Conservation (phyloP, 2,113 vertebrate genomes). For the Arizona elegans region DNA sequence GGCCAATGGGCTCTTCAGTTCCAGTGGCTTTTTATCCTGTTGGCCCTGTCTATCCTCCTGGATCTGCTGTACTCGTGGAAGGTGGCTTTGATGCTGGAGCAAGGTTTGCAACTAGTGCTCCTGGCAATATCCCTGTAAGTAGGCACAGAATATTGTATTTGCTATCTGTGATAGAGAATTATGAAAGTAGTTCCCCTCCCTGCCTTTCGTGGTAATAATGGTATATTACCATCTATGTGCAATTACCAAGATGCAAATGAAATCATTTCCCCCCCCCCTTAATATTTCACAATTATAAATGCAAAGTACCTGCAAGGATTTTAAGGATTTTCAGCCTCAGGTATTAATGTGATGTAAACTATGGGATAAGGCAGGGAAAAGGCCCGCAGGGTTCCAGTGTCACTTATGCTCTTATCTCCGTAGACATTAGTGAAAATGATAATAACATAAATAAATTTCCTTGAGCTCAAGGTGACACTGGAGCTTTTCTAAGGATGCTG, state of each 20-base stretch:
- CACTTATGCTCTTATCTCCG: neutral
- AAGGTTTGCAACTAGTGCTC: constrained; percentile 81
- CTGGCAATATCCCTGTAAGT: constrained; percentile 88
- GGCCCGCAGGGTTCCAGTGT: neutral
- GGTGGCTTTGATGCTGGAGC: constrained; percentile 86
- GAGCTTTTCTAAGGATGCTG: neutral
- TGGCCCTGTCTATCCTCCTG: constrained; percentile 83
- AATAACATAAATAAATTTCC: neutral
- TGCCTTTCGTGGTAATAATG: neutral
- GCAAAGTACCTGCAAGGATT: neutral
- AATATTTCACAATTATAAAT: neutral
- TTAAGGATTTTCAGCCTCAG: neutral
- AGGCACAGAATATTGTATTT: rapidly evolving
- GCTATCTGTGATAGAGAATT: rapidly evolving
- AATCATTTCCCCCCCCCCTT: too few relatives aligned
- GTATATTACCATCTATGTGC: neutral
- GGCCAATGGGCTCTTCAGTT: constrained; percentile 81
- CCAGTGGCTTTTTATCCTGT: constrained; percentile 93
- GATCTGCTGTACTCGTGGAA: constrained; percentile 88
- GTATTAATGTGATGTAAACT: neutral
- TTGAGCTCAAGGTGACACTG: neutral
- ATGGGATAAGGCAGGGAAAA: neutral
- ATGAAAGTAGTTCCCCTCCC: neutral
- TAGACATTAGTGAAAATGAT: neutral
- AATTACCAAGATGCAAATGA: neutral